Evolutionary conservation across 2,888 invertebrate genomes (phyloP), one percentile per base, ranked within the genome.

Genomic region (Chaitophorus viminalis): DNA sequence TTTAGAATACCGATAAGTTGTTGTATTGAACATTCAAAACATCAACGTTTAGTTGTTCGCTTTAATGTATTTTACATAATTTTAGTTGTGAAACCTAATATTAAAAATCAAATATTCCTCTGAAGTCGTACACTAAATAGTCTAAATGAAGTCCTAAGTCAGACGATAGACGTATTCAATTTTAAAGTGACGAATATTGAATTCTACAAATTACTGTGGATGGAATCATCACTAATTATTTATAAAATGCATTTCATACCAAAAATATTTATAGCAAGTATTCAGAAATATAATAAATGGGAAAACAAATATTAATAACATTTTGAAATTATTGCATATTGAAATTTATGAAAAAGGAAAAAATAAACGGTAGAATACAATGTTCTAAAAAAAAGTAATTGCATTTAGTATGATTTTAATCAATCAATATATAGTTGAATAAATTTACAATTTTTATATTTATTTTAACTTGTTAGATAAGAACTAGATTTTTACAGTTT

Each of bases 1-100:
- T 78, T 78, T 52, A 33, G 14, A 33, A 78, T 78, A 54, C 54
- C 52, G 77, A 54, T 78, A 31, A 52, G 54, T 31, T 78, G 14
- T 52, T 54, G 1, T 31, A 60, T 60, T 60, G 60, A 60, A 60
- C 21, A 60, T 25, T 18, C 60, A 25, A 60, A 60, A 60, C 60
- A 25, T 60, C 25, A 6, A 60, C 60, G 60, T 60, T 60, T 60
- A 25, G 3, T 60, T 60, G 25, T 60, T 60, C 21, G 25, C 4
- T 60, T 60, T 60, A 21, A 60, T 60, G 21, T 60, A 21, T 60
- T 21, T 25, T 52, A 21, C 52, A 54, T 52, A 31, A 54, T 77
- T 54, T 54, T 31, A 54, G 54, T 54, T 52, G 31, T 11, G 52
- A 31, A 21, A 31, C 77, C 54, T 31, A 77, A 54, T 54, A 77